Evolutionary conservation across 2,888 invertebrate genomes (phyloP).

Genomic region (Tinea trinotella): DNA sequence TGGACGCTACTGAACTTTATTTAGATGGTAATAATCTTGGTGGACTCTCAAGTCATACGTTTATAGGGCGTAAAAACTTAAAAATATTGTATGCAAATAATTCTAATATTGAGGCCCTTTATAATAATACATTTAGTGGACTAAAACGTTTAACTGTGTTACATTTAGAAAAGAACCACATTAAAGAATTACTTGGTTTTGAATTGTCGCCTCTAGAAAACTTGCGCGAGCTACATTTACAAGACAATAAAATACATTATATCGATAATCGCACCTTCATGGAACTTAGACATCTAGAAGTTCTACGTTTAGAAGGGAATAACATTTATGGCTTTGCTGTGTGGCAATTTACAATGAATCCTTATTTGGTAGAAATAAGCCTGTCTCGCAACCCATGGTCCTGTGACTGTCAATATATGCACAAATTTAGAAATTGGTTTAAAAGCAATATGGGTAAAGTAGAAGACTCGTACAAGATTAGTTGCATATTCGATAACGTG

Average conservation of each 20-base stretch:
- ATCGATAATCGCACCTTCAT: slow-evolving; percentile 90
- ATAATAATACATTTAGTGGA: slow-evolving; percentile 93
- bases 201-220: slow-evolving; percentile 87
- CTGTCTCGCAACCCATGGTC: slow-evolving; percentile 91
- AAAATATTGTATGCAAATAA: slow-evolving; percentile 90
- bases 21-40: slow-evolving; percentile 93
- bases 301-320: slow-evolving; percentile 88
- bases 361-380: slow-evolving; percentile 89
- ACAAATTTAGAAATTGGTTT: slow-evolving; percentile 85
- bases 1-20: slow-evolving; percentile 96
- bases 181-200: slow-evolving; percentile 84
- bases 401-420: slow-evolving; percentile 89
- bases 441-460: slow-evolving; percentile 85
- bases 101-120: slow-evolving; percentile 86
- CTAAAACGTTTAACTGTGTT: slow-evolving; percentile 83
- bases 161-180: slow-evolving; percentile 90
- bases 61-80: slow-evolving; percentile 92
- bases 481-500: slow-evolving; percentile 82
- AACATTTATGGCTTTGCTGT: slow-evolving; percentile 85
- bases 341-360: slow-evolving; percentile 88
- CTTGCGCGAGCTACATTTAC: slow-evolving; percentile 88
- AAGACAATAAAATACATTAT: slow-evolving; percentile 85
- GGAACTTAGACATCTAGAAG: slow-evolving; percentile 85
- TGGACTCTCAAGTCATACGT: slow-evolving; percentile 88
- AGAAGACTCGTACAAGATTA: slow-evolving; percentile 81